phyloP scores from a whole-genome alignment of 2,113 vertebrate species.

The Anguilla rostrata region DNA sequence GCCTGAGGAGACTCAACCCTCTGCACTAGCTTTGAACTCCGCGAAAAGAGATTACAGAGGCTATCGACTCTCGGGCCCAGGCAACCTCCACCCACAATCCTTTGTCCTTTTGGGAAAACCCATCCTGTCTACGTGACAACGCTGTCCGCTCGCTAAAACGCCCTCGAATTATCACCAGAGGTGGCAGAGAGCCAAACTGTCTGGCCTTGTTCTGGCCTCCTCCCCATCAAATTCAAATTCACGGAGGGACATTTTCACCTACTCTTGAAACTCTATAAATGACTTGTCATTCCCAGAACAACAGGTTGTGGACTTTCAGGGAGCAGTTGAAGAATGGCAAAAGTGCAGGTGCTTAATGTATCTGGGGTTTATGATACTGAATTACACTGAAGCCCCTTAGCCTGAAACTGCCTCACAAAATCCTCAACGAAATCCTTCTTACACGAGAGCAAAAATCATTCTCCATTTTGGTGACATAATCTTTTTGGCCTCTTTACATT shows the following conservation, averaged over 20 bases:
- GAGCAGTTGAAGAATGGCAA: background rate
- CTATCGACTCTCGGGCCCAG: background rate
- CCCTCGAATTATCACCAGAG: background rate
- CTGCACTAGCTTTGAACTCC: background rate
- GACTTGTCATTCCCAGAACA: background rate
- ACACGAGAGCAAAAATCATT: background rate
- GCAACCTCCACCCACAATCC: background rate
- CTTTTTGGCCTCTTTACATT: background rate
- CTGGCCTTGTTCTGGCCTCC: background rate
- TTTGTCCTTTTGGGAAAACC: background rate
- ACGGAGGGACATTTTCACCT: no score
- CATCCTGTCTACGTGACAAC: background rate
- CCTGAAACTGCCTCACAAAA: background rate
- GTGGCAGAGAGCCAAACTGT: background rate
- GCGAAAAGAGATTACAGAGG: no score
- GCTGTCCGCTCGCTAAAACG: background rate
- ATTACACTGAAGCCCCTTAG: background rate
- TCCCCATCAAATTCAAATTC: background rate
- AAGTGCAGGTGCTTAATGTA: no score
- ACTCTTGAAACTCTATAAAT: no score
- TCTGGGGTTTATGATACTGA: background rate
- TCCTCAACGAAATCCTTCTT: background rate
- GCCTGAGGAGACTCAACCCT: background rate
- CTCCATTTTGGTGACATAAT: background rate
- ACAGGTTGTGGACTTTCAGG: background rate